Evolutionary conservation across 2,113 vertebrate species (phyloP).

Genomic region (Dissostichus mawsoni): DNA sequence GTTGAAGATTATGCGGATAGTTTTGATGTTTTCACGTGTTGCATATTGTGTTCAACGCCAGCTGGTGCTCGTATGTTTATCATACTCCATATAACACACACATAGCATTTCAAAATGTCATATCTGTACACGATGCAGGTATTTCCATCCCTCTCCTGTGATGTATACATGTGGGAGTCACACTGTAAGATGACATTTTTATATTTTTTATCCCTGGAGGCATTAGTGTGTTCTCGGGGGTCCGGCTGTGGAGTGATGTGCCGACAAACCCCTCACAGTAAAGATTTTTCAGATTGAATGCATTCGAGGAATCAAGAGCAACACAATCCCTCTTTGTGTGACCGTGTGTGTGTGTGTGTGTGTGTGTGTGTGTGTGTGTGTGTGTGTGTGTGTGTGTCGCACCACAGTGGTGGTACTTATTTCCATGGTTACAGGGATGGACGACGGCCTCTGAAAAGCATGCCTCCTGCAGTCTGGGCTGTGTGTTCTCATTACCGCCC

Average conservation of each 20-base stretch:
- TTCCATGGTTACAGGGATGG: conserved; percentile 83
- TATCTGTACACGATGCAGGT: not conserved
- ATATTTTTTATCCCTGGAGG: not conserved
- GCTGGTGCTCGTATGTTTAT: not conserved
- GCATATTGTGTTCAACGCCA: not conserved
- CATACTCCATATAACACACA: not conserved
- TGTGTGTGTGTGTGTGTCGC: conserved; percentile 48
- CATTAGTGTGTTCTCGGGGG: not conserved
- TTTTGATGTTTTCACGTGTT: no score
- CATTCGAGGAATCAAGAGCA: conserved; percentile 36
- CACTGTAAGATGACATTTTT: not conserved
- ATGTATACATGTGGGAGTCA: not conserved
- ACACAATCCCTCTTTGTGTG: conserved; percentile 31
- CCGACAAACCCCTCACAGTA: conserved; percentile 17
- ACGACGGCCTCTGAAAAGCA: conserved; percentile 78
- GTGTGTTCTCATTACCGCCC: conserved; percentile 82
- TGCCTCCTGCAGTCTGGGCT: conserved; percentile 77
- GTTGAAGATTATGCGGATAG: no score
- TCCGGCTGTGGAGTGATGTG: not conserved
- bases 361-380: no score
- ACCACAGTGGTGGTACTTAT: conserved; percentile 64
- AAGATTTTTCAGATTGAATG: conserved; percentile 36
- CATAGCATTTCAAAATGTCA: not conserved
- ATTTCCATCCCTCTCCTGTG: not conserved
- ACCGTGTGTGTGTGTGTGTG: no score